phyloP scores from a whole-genome alignment of 2,797 vertebrate species.

The Gorsachius magnificus region DNA sequence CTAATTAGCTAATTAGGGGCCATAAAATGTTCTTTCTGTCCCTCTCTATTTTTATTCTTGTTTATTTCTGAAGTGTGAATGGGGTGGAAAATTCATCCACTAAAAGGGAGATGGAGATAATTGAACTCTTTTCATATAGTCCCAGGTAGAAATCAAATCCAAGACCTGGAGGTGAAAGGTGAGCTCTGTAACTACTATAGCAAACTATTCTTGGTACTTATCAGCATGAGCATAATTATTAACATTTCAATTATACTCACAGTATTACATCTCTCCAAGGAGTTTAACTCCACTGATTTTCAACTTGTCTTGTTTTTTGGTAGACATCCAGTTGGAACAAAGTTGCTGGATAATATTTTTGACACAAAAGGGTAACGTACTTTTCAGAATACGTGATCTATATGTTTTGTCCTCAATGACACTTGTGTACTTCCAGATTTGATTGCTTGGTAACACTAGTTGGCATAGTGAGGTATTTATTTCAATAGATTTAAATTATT shows the following conservation, averaged over 20 bases:
- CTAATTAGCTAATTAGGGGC: background rate
- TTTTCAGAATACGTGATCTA: constrained; percentile 69
- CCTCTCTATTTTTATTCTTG: constrained; percentile 51
- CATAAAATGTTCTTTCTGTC: constrained; percentile 29
- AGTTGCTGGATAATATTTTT: constrained; percentile 74
- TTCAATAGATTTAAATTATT: constrained; percentile 66
- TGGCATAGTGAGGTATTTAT: constrained; percentile 62
- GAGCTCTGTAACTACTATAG: constrained; percentile 62
- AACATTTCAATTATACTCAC: constrained; percentile 66
- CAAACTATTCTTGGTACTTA: constrained; percentile 74
- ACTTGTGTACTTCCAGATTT: constrained; percentile 72
- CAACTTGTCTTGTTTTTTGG: constrained; percentile 63
- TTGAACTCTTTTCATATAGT: constrained; percentile 66
- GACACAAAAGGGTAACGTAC: constrained; percentile 66
- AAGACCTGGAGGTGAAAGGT: constrained; percentile 70
- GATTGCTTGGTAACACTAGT: constrained; percentile 70
- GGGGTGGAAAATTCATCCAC: constrained; percentile 44
- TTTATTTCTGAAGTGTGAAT: constrained; percentile 54
- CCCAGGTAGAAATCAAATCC: constrained; percentile 73
- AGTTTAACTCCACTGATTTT: constrained; percentile 77
- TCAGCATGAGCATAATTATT: constrained; percentile 72
- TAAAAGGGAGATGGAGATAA: constrained; percentile 59
- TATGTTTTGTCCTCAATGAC: constrained; percentile 67
- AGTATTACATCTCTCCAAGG: constrained; percentile 70
- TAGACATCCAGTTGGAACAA: constrained; percentile 76